Percentiles rank a stretch among this genome's conserved stretches.
Evolutionary conservation across 1,140 invertebrate species (phyloP).

Genomic region (Drosophila virilis): DNA sequence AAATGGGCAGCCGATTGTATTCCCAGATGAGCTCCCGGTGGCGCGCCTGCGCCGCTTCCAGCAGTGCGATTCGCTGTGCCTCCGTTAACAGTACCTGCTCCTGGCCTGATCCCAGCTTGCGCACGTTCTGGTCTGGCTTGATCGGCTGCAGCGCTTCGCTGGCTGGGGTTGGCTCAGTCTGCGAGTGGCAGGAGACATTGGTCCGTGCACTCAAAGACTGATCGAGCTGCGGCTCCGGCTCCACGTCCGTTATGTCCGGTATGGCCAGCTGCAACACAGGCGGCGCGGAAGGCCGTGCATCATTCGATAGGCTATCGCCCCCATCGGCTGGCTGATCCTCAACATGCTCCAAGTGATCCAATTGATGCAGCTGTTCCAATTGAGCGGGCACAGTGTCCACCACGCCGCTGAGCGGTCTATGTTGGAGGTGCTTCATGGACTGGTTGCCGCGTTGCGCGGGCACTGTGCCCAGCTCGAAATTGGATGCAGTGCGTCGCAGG

Average conservation of each 20-base stretch:
- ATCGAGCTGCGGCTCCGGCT: slow-evolving; percentile 24
- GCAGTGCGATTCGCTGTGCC: slow-evolving; percentile 25
- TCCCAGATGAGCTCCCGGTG: slow-evolving; percentile 47
- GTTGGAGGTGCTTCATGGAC: slow-evolving; percentile 33
- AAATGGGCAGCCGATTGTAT: slow-evolving; percentile 62
- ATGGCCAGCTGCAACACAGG: slow-evolving; percentile 50
- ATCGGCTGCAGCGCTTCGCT: no score
- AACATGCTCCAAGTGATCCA: background rate
- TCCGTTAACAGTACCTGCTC: slow-evolving; percentile 36
- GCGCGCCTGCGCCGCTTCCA: slow-evolving; percentile 34
- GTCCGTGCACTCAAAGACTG: slow-evolving; percentile 9
- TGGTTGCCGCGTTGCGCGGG: slow-evolving; percentile 43
- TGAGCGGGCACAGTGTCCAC: slow-evolving; percentile 23
- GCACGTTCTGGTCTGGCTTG: background rate
- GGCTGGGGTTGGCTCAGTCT: background rate
- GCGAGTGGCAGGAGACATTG: slow-evolving; percentile 14
- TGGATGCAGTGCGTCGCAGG: slow-evolving; percentile 55
- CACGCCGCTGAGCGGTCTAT: slow-evolving; percentile 21
- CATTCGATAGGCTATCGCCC: background rate
- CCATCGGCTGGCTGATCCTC: background rate
- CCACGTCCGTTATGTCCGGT: slow-evolving; percentile 60
- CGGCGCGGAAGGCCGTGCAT: background rate
- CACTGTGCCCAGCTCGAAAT: slow-evolving; percentile 59
- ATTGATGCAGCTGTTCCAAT: background rate
- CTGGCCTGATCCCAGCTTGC: background rate